phyloP scores from a whole-genome alignment of 2,888 invertebrate genomes.

The Glaucopsyche alexis region DNA sequence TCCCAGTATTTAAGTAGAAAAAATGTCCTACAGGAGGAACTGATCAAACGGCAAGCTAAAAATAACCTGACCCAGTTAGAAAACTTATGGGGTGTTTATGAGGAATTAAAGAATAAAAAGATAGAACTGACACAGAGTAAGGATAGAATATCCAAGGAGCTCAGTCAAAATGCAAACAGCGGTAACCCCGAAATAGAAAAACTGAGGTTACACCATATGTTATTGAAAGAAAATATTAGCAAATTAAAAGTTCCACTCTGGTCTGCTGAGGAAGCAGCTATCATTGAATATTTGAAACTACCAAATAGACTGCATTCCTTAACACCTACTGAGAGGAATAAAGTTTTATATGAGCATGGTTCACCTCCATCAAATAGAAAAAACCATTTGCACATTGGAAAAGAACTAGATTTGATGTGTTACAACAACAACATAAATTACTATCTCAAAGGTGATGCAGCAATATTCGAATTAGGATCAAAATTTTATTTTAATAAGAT shows the following conservation, averaged over 20 bases:
- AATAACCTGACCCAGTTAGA: constrained; percentile 79
- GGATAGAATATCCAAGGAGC: constrained; percentile 66
- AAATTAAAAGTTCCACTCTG: constrained; percentile 82
- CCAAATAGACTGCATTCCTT: constrained; percentile 85
- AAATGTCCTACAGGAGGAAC: constrained; percentile 72
- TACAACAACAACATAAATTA: constrained; percentile 80
- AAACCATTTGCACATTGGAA: constrained; percentile 80
- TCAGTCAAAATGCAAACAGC: constrained; percentile 61
- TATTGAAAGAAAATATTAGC: constrained; percentile 83
- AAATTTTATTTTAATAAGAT: constrained; percentile 74
- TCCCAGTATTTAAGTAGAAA: constrained; percentile 76
- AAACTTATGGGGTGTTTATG: constrained; percentile 82
- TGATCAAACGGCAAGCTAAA: constrained; percentile 75
- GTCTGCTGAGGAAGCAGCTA: constrained; percentile 86
- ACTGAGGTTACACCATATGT: constrained; percentile 77
- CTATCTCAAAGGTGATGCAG: constrained; percentile 84
- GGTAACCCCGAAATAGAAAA: constrained; percentile 68
- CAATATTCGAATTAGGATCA: constrained; percentile 84
- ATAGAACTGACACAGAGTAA: constrained; percentile 74
- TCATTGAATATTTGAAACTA: constrained; percentile 82
- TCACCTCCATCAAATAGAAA: constrained; percentile 54
- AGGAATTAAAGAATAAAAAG: constrained; percentile 74
- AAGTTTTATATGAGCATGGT: constrained; percentile 53
- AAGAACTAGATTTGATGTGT: constrained; percentile 73
- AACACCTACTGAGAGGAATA: constrained; percentile 75